A percentile compares a stretch with the other conserved stretches of the same genome.
These are phyloP conservation scores for Ceratina australensis DNA, from an alignment of 1,140 invertebrate genomes.

Conservation along the genomic window DNA sequence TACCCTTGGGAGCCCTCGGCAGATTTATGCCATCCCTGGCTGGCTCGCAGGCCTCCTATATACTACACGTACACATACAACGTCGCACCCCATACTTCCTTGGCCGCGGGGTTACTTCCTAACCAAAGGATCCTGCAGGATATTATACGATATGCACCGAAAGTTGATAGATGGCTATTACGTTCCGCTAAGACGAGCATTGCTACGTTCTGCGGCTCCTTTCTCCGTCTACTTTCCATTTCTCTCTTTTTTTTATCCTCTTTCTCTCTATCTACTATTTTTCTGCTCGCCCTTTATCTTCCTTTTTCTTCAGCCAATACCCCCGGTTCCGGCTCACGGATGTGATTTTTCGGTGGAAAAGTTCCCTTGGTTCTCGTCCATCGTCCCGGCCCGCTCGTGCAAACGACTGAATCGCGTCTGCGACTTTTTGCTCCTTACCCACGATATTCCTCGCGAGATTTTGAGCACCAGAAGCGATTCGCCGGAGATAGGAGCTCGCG, in stretches of 20 bases:
- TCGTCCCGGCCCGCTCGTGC: constrained; percentile 24
- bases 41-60: constrained; percentile 40
- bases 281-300: not conserved
- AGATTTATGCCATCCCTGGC: constrained; percentile 76
- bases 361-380: constrained; percentile 43
- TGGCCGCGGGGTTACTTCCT: constrained; percentile 38
- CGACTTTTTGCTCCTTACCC: constrained; percentile 25
- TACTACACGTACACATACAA: constrained; percentile 17
- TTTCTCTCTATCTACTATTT: not conserved
- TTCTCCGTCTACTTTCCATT: constrained; percentile 18
- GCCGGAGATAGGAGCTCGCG: not conserved
- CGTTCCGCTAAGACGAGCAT: constrained; percentile 69
- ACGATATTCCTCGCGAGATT: constrained; percentile 2
- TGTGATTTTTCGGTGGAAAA: constrained; percentile 63
- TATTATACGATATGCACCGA: constrained; percentile 75
- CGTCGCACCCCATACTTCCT: constrained; percentile 2
- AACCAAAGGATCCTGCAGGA: constrained; percentile 69
- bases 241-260: not conserved
- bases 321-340: constrained; percentile 26
- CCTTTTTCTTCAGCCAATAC: constrained; percentile 4
- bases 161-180: constrained; percentile 74
- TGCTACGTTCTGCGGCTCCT: constrained; percentile 45
- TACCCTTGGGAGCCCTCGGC: constrained; percentile 76
- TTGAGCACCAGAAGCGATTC: not conserved
- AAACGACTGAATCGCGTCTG: constrained; percentile 22